These are phyloP conservation scores for Melieria picta DNA, from an alignment of 2,888 invertebrate genomes.

Conservation along the genomic window DNA sequence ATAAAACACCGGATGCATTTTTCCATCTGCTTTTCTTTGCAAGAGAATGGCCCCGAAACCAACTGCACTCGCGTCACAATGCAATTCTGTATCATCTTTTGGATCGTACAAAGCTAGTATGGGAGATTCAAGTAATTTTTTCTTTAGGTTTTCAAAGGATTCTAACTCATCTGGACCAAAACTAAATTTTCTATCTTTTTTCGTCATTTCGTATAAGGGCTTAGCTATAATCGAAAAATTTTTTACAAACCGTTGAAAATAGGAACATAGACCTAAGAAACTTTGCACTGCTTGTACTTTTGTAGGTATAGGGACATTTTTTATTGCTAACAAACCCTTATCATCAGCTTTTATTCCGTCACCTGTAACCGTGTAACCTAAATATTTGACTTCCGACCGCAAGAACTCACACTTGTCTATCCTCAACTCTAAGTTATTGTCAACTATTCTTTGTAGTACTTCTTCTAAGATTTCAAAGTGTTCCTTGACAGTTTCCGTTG, in stretches of 20 bases:
- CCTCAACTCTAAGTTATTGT: not conserved
- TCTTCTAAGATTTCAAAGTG: not conserved
- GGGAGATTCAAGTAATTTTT: slow-evolving; percentile 10
- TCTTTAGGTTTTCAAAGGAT: slow-evolving; percentile 2
- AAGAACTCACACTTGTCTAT: slow-evolving; percentile 12
- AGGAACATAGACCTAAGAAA: too few species aligned
- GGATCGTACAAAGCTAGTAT: slow-evolving; percentile 48
- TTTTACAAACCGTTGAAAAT: not conserved
- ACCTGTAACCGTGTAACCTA: not conserved
- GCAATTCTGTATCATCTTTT: slow-evolving; percentile 49
- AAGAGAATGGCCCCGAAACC: slow-evolving; percentile 53
- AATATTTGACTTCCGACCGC: not conserved
- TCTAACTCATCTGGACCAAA: not conserved
- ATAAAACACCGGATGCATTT: slow-evolving; percentile 53
- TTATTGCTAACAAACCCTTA: not conserved
- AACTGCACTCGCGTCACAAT: slow-evolving; percentile 53
- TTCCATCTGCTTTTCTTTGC: slow-evolving; percentile 41
- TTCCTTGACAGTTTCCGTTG: slow-evolving; percentile 38
- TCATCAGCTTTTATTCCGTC: slow-evolving; percentile 1
- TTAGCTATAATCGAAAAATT: slow-evolving; percentile 3
- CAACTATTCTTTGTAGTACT: not conserved
- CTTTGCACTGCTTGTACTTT: slow-evolving; percentile 4
- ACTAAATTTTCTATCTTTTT: too few species aligned
- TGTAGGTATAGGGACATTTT: not conserved
- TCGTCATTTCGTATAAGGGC: not conserved